phyloP scores from a whole-genome alignment of 92 coral and sea anemone genomes.

The Bergia sp. region DNA sequence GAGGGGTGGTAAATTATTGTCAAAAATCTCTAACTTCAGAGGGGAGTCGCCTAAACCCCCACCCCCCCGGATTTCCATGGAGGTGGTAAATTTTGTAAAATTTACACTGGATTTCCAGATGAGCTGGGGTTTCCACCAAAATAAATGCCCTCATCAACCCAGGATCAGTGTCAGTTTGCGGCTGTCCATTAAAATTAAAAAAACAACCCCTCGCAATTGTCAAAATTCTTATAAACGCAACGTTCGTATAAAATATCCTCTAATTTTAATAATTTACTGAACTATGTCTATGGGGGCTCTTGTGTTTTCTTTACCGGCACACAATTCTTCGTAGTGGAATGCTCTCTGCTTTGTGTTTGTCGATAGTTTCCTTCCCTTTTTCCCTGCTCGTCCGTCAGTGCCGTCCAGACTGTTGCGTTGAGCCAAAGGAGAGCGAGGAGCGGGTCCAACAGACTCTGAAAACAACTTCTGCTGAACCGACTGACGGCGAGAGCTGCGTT shows the following conservation, averaged over 20 bases:
- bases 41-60: too few species aligned
- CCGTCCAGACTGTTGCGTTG: constrained; percentile 74
- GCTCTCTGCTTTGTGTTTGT: constrained; percentile 56
- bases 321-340: constrained; percentile 64
- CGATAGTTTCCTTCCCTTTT: constrained; percentile 65
- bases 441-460: constrained; percentile 70
- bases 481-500: constrained; percentile 65
- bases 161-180: too few species aligned
- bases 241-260: neutral
- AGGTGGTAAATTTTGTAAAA: too few species aligned
- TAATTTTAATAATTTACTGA: constrained; percentile 24
- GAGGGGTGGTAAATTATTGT: too few species aligned
- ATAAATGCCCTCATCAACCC: too few species aligned
- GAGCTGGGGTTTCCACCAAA: too few species aligned
- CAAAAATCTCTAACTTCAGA: too few species aligned
- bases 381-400: constrained; percentile 43
- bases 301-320: constrained; percentile 84
- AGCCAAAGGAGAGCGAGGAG: constrained; percentile 88
- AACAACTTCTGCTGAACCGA: constrained; percentile 87
- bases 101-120: too few species aligned
- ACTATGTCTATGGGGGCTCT: constrained; percentile 46
- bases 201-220: too few species aligned
- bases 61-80: too few species aligned
- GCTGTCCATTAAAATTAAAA: neutral
- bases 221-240: neutral